Evolutionary conservation across 2,113 vertebrate genomes (phyloP).

Genomic region (Scomber scombrus): DNA sequence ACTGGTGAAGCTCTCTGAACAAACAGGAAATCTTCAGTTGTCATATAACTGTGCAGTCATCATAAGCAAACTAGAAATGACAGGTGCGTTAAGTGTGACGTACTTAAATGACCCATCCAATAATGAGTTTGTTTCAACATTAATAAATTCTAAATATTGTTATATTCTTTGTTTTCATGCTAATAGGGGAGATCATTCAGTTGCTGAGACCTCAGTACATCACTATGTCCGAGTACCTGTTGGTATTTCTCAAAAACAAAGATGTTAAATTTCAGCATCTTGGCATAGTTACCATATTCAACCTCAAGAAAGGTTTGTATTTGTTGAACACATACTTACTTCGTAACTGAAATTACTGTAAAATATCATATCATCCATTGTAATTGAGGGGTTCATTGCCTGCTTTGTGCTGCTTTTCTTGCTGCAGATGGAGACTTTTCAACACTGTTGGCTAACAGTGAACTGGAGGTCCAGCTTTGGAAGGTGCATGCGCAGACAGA

Average conservation of each 20-base stretch:
- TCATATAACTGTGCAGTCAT: slow-evolving; percentile 61
- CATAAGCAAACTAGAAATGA: slow-evolving; percentile 66
- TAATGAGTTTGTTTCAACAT: not conserved
- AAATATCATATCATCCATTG: not conserved
- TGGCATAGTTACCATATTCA: slow-evolving; percentile 50
- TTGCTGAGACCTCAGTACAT: slow-evolving; percentile 64
- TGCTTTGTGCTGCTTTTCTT: slow-evolving; percentile 9
- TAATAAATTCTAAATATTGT: not conserved
- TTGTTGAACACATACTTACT: not conserved
- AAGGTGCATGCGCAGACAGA: slow-evolving; percentile 62
- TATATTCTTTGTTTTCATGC: not conserved
- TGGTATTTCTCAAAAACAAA: slow-evolving; percentile 60
- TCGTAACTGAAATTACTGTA: not conserved
- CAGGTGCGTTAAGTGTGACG: slow-evolving; percentile 47
- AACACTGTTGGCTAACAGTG: slow-evolving; percentile 39
- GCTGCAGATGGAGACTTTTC: slow-evolving; percentile 64
- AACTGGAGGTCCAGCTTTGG: slow-evolving; percentile 58
- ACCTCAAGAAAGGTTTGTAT: slow-evolving; percentile 63
- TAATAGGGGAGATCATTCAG: slow-evolving; percentile 11
- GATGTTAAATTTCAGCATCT: slow-evolving; percentile 73
- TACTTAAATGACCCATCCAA: too few relatives aligned
- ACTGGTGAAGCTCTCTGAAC: slow-evolving; percentile 56
- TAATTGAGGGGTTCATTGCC: not conserved
- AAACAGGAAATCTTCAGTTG: slow-evolving; percentile 54
- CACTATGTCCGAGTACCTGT: slow-evolving; percentile 42